Percentiles rank a stretch among this genome's conserved stretches.
These are phyloP conservation scores for Phymanthus crucifer DNA, from an alignment of 92 coral and sea anemone species.

Conservation along the genomic window DNA sequence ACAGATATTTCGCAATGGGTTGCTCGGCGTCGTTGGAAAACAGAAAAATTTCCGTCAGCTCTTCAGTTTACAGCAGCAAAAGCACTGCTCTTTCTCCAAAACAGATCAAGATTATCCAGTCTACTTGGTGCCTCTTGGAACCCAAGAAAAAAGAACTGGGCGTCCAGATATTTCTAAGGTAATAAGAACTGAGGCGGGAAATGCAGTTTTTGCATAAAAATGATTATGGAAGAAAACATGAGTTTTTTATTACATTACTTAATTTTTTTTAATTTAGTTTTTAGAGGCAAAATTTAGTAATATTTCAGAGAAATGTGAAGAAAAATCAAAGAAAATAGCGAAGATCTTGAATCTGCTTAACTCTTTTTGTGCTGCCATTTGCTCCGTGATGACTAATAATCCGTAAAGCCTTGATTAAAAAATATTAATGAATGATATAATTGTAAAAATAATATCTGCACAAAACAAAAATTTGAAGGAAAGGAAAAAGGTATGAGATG, in stretches of 20 bases:
- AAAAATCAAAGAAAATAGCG: background rate
- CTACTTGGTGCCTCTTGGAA: slow-evolving; percentile 18
- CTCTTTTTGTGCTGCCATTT: background rate
- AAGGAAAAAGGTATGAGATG: too few species aligned
- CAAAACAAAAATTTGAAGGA: background rate
- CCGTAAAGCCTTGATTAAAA: too few species aligned
- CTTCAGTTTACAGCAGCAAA: background rate
- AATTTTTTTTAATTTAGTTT: too few species aligned
- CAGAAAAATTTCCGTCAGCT: background rate
- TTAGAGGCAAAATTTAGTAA: too few species aligned
- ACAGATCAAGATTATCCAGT: slow-evolving; percentile 13
- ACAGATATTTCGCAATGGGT: slow-evolving; percentile 13
- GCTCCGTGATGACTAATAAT: too few species aligned
- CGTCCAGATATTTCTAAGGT: slow-evolving; percentile 37
- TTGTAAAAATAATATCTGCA: background rate
- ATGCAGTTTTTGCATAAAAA: background rate
- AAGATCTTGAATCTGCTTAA: too few species aligned
- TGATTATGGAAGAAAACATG: background rate
- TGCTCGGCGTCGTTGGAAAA: slow-evolving; percentile 34
- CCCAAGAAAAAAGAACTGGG: slow-evolving; percentile 27
- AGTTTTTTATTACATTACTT: background rate
- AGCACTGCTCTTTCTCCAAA: slow-evolving; percentile 11
- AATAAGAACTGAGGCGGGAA: background rate
- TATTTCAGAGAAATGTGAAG: background rate
- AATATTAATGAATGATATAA: background rate